phyloP scores from a whole-genome alignment of 2,797 vertebrate genomes.

The Tolypeutes matacus region DNA sequence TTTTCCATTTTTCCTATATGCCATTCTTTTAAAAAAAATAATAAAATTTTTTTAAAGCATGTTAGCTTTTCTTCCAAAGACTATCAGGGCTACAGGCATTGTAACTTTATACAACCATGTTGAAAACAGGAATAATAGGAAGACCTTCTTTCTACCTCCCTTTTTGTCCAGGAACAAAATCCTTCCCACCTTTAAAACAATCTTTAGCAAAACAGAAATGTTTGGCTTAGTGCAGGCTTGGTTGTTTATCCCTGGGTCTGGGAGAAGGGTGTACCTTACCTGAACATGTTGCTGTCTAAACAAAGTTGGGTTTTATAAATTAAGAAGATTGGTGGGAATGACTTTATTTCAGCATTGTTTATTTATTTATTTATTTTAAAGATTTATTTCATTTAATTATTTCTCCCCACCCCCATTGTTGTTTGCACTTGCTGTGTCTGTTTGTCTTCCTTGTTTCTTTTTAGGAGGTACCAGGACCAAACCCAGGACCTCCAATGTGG shows the following conservation, averaged over 20 bases:
- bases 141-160: neutral
- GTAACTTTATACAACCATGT: neutral
- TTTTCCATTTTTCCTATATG: neutral
- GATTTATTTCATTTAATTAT: no score
- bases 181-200: constrained; percentile 8
- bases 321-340: neutral
- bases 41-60: neutral
- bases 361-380: no score
- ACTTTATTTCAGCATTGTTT: constrained; percentile 23
- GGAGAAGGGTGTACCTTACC: neutral
- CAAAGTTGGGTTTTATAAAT: neutral
- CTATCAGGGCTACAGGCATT: neutral
- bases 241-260: neutral
- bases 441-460: no score
- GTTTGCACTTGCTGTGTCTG: no score
- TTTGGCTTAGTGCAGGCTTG: neutral
- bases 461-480: no score
- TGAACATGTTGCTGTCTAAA: neutral
- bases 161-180: constrained; percentile 8
- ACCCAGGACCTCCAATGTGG: no score
- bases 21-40: neutral
- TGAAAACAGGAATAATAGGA: neutral
- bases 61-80: neutral
- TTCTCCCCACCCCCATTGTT: no score
- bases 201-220: neutral